phyloP scores from a whole-genome alignment of 2,113 vertebrate genomes.

The Neodontobutis hainanensis region DNA sequence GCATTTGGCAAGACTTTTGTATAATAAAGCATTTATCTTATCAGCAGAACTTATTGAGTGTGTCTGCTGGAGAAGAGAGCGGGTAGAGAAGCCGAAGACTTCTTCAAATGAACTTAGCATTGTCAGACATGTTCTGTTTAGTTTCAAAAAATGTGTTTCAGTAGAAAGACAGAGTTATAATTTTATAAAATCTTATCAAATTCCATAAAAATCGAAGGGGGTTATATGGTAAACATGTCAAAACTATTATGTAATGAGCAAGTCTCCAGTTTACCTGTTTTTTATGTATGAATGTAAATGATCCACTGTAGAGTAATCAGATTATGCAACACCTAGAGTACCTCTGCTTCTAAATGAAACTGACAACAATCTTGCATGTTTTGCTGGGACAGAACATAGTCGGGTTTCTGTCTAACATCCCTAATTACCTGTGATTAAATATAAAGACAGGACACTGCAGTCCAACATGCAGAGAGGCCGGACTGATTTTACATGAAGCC shows the following conservation, averaged over 20 bases:
- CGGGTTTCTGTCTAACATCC: slow-evolving; percentile 25
- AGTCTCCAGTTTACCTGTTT: not conserved
- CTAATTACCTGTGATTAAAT: slow-evolving; percentile 40
- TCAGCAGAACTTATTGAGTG: slow-evolving; percentile 26
- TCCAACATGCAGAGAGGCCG: slow-evolving; percentile 13
- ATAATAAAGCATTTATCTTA: slow-evolving; percentile 23
- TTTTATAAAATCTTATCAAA: not conserved
- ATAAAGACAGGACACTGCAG: slow-evolving; percentile 10
- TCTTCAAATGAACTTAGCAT: slow-evolving; percentile 24
- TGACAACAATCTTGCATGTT: slow-evolving; percentile 8
- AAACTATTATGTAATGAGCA: not conserved
- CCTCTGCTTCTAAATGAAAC: not conserved
- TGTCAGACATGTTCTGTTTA: slow-evolving; percentile 4
- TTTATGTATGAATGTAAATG: not conserved
- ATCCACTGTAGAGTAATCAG: slow-evolving; percentile 9
- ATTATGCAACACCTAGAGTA: slow-evolving; percentile 15
- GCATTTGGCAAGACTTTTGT: slow-evolving; percentile 19
- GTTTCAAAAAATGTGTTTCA: not conserved
- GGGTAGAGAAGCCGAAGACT: slow-evolving; percentile 8
- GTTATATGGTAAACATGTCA: not conserved
- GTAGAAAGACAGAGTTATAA: not conserved
- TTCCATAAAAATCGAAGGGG: not conserved
- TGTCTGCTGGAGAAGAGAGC: slow-evolving; percentile 9
- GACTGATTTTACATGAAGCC: slow-evolving; percentile 41
- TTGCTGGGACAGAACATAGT: slow-evolving; percentile 6